Conservation (phyloP, 1,140 invertebrate genomes). For the Thaumetopoea pityocampa region DNA sequence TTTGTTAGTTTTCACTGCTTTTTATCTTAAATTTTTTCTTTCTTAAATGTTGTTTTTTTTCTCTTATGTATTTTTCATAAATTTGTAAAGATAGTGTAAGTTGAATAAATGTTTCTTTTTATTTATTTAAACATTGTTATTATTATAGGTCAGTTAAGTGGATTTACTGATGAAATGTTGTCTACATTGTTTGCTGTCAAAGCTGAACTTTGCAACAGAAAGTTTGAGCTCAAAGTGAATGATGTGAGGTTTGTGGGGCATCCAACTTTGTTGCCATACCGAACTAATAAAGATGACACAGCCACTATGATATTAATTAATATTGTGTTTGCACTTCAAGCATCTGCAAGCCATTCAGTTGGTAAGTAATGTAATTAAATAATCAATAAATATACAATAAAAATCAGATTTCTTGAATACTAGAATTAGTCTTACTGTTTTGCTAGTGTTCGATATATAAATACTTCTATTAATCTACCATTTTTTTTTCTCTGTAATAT, state of each 20-base stretch:
- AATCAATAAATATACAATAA: neutral
- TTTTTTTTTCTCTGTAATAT: too few species aligned
- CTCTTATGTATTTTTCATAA: neutral
- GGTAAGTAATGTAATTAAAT: constrained; percentile 50
- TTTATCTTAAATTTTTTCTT: too few species aligned
- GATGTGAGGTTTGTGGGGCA: constrained; percentile 96
- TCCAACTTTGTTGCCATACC: constrained; percentile 85
- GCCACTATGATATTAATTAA: constrained; percentile 89
- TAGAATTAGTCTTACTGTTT: neutral
- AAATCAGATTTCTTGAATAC: neutral
- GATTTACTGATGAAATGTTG: constrained; percentile 89
- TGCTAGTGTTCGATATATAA: too few species aligned
- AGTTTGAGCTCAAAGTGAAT: constrained; percentile 96
- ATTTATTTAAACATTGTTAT: constrained; percentile 5
- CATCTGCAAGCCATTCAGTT: constrained; percentile 92
- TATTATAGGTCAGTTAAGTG: constrained; percentile 78
- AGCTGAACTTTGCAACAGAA: constrained; percentile 89
- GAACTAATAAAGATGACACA: constrained; percentile 80
- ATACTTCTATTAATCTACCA: too few species aligned
- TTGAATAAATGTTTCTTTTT: neutral
- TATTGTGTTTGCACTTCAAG: constrained; percentile 94
- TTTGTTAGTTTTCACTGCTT: too few species aligned
- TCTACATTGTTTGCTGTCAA: constrained; percentile 95
- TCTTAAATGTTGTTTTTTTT: neutral
- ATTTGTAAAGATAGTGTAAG: neutral